Evolutionary conservation across 1,140 invertebrate species (phyloP).

Genomic region (Trypoxylus dichotomus): DNA sequence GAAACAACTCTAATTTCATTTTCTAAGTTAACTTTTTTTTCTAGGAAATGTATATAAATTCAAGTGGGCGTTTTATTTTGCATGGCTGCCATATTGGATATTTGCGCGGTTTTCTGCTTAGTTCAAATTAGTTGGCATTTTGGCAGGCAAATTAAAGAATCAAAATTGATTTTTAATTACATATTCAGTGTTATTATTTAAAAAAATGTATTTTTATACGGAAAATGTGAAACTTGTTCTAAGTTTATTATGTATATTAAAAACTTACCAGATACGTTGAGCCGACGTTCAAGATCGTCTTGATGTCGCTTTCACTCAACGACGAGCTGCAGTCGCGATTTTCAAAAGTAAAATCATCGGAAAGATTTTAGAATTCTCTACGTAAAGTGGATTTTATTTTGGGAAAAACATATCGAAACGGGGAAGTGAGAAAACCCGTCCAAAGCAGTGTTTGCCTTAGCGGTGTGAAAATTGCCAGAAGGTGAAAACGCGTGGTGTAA

Average conservation of each 20-base stretch:
- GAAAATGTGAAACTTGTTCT: neutral
- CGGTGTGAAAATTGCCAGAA: neutral
- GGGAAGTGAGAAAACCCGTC: neutral
- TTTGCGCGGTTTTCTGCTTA: neutral
- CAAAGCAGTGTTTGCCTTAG: neutral
- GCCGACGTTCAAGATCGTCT: neutral
- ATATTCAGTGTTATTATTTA: neutral
- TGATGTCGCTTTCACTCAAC: constrained; percentile 9
- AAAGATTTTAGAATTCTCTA: neutral
- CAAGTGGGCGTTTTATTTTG: neutral
- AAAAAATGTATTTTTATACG: neutral
- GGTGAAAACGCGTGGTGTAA: constrained; percentile 1
- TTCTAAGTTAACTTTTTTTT: no score
- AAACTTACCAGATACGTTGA: constrained; percentile 8
- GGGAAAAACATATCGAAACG: neutral
- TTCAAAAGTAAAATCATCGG: neutral
- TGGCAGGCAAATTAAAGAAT: neutral
- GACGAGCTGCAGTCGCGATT: neutral
- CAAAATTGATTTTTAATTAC: neutral
- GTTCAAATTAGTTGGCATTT: neutral
- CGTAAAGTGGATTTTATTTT: neutral
- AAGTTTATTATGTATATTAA: neutral
- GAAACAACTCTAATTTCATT: no score
- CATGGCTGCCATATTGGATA: neutral
- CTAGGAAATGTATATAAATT: neutral